phyloP scores from a whole-genome alignment of 2,888 invertebrate species.

The Phyllotreta cruciferae region DNA sequence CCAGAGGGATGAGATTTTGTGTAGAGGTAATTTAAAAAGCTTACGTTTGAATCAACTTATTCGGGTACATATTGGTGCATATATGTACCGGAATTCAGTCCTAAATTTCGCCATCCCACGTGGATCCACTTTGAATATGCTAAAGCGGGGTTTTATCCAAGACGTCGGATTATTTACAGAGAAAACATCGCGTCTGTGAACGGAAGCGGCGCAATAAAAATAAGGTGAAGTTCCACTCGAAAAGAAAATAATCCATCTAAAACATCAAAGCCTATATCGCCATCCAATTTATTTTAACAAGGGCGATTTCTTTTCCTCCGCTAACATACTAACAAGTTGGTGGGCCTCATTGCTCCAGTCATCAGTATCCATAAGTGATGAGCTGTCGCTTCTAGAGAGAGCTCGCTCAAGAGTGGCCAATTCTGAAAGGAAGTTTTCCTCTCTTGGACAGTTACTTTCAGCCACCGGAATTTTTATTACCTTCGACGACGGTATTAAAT shows the following conservation, averaged over 20 bases:
- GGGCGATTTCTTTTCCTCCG: slow-evolving; percentile 46
- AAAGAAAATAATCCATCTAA: slow-evolving; percentile 43
- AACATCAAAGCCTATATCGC: slow-evolving; percentile 58
- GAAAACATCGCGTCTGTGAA: slow-evolving; percentile 3
- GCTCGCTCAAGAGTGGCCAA: slow-evolving; percentile 54
- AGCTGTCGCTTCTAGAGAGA: slow-evolving; percentile 54
- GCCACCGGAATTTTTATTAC: slow-evolving; percentile 53
- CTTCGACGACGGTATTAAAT: slow-evolving; percentile 54
- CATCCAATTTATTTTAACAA: slow-evolving; percentile 61
- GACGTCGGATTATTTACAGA: not conserved
- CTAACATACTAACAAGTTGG: slow-evolving; percentile 56
- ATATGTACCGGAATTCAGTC: too few species aligned
- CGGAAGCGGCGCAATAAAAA: slow-evolving; percentile 21
- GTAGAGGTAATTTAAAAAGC: too few species aligned
- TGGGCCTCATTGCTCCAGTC: slow-evolving; percentile 71
- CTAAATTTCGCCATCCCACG: not conserved
- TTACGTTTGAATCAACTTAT: too few species aligned
- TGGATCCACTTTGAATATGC: not conserved
- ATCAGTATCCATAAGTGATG: slow-evolving; percentile 83
- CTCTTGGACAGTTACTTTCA: slow-evolving; percentile 37
- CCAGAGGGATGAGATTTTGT: too few species aligned
- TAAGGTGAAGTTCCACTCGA: slow-evolving; percentile 32
- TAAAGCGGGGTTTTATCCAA: not conserved
- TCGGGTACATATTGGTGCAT: too few species aligned
- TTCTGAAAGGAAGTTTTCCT: slow-evolving; percentile 52